Conservation (phyloP, 1,140 invertebrate genomes). For the Hylaeus anthracinus region DNA sequence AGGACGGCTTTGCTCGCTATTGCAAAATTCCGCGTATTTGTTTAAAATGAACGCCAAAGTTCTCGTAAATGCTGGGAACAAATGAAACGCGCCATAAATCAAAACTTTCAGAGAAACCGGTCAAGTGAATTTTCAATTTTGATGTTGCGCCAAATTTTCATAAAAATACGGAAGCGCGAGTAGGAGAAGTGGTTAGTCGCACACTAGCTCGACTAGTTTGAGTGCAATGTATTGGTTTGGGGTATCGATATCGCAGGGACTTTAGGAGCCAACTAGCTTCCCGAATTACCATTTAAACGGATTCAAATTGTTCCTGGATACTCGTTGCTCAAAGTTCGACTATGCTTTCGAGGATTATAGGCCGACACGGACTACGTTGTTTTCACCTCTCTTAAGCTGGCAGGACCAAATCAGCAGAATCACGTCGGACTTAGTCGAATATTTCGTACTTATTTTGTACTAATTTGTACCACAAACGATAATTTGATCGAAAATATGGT, state of each 20-base stretch:
- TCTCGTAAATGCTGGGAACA: too few species aligned
- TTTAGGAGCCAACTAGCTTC: conserved; percentile 59
- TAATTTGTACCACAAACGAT: too few species aligned
- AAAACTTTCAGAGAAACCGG: too few species aligned
- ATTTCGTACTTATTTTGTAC: too few species aligned
- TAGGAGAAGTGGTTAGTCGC: neutral
- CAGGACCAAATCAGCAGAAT: too few species aligned
- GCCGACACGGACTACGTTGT: conserved; percentile 38
- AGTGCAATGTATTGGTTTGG: conserved; percentile 9
- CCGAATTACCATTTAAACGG: conserved; percentile 75
- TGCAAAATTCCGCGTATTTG: too few species aligned
- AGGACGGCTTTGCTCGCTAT: too few species aligned
- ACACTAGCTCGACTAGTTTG: neutral
- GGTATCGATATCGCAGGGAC: conserved; percentile 34
- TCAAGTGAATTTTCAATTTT: neutral
- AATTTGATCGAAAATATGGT: too few species aligned
- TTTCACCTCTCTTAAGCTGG: neutral
- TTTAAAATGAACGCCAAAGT: too few species aligned
- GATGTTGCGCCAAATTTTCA: neutral
- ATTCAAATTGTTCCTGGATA: conserved; percentile 69
- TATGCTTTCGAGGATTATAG: conserved; percentile 71
- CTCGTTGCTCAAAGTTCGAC: conserved; percentile 54
- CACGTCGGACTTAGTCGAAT: too few species aligned
- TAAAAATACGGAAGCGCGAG: neutral
- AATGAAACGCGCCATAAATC: too few species aligned